Base-by-base conservation (phyloP, 1,140 invertebrate genomes). In the Lepidurus couesii region DNA sequence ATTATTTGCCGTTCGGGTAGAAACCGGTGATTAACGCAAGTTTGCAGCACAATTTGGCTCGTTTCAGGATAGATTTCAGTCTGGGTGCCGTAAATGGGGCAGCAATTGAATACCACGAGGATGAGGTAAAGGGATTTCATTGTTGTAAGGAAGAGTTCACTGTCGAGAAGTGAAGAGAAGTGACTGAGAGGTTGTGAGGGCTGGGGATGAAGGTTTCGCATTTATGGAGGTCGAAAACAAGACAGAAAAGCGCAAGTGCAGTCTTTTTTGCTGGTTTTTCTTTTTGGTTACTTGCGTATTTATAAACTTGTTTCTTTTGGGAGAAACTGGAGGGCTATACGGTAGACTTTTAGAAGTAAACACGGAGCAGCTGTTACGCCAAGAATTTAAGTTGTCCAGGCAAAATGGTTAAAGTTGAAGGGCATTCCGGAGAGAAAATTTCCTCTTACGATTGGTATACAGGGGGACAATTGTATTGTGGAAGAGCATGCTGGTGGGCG, bases 1-100 rank as follows among this genome's bases (percentile, higher is more conserved):
- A 77, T 26, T 1, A 47, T 45, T 42, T 77, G 45, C 65, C 16
- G 42, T 10, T 8, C 9, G 65, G 11, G 45, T 16, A 77, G n/a
- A 2, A 45, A 10, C 13, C 76, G 13, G 44, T 44, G 21, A 24
- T 77, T 47, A 26, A 77, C 21, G 76, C 76, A 77, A 13, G 53
- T n/a, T n/a, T 13, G 16, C 7, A 65, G 21, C n/a, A 65, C 53
- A 1, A 65, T 65, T 65, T 65, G 53, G 7, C 7, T 21, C 53
- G 34, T 34, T 34, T 65, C 53, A 13, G 53, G 13, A 1, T 65
- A 13, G n/a, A n/a, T 65, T 5, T n/a, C 7, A 16, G 53, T n/a
- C 1, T 65, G 21, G 7, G 16, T 65, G 53, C 21, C 13, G 53
- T 65, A n/a, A 65, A 21, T 65, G 53, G 6, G 53, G 21, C 53